Conservation (phyloP, 2,113 vertebrate genomes). For the Pantherophis guttatus region DNA sequence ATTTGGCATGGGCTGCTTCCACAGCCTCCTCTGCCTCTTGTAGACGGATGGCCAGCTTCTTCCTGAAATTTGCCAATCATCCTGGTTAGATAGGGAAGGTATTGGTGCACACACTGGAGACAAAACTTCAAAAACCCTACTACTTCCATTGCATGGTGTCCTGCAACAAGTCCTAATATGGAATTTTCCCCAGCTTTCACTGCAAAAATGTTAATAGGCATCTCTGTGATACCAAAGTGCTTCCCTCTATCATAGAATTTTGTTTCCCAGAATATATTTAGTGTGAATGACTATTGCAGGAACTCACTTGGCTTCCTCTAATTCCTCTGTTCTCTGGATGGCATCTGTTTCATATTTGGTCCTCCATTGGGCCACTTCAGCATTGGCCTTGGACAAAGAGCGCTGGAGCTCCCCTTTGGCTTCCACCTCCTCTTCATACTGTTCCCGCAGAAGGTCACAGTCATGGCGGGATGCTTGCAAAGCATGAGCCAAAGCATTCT, state of each 20-base stretch:
- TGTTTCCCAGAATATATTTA: neutral
- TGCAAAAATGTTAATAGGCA: neutral
- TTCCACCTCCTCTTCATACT: constrained; percentile 90
- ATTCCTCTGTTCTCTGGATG: constrained; percentile 91
- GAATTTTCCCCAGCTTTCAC: too few species aligned
- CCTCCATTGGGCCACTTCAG: constrained; percentile 91
- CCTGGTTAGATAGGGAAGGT: neutral
- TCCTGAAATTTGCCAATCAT: constrained; percentile 64
- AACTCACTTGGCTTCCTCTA: constrained; percentile 93
- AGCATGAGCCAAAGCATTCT: constrained; percentile 83
- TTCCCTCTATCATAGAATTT: neutral
- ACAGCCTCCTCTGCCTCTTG: constrained; percentile 89
- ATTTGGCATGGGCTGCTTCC: constrained; percentile 85
- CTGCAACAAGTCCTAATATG: neutral
- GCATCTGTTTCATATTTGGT: constrained; percentile 92
- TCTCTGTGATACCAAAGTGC: neutral
- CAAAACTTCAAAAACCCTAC: neutral
- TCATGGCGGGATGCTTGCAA: constrained; percentile 87
- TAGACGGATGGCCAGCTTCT: constrained; percentile 85
- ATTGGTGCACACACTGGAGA: neutral
- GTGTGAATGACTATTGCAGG: neutral
- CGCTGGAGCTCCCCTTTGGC: constrained; percentile 86
- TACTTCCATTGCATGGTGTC: neutral
- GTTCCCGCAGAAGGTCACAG: constrained; percentile 89
- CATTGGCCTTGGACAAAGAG: constrained; percentile 86